phyloP scores from a whole-genome alignment of 2,888 invertebrate genomes.

The Tenodera sinensis region DNA sequence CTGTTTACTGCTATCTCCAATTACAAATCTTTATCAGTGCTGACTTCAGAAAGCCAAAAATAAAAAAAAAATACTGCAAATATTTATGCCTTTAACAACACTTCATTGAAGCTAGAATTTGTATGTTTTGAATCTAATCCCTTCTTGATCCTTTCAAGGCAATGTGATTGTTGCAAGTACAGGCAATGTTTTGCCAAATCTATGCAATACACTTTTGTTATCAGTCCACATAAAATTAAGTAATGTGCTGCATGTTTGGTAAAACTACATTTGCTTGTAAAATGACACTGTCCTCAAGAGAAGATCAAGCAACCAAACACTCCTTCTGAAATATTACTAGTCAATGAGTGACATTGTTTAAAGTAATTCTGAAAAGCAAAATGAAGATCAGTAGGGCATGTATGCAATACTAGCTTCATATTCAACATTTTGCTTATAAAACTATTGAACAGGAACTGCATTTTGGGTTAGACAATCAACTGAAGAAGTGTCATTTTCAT shows the following conservation, averaged over 20 bases:
- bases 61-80: neutral
- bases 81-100: neutral
- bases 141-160: neutral
- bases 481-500: neutral
- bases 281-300: neutral
- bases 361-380: neutral
- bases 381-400: neutral
- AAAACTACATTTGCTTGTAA: neutral
- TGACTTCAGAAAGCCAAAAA: neutral
- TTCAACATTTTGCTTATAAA: neutral
- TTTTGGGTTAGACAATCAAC: neutral
- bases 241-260: neutral
- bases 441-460: neutral
- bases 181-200: neutral
- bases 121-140: neutral
- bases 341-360: neutral
- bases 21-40: neutral
- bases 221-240: neutral
- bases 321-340: neutral
- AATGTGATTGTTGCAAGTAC: neutral
- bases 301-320: neutral
- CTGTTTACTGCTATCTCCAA: neutral
- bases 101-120: neutral
- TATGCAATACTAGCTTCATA: neutral
- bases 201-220: neutral